Conservation (phyloP, 1,140 invertebrate genomes). For the Magallana ariakensis region DNA sequence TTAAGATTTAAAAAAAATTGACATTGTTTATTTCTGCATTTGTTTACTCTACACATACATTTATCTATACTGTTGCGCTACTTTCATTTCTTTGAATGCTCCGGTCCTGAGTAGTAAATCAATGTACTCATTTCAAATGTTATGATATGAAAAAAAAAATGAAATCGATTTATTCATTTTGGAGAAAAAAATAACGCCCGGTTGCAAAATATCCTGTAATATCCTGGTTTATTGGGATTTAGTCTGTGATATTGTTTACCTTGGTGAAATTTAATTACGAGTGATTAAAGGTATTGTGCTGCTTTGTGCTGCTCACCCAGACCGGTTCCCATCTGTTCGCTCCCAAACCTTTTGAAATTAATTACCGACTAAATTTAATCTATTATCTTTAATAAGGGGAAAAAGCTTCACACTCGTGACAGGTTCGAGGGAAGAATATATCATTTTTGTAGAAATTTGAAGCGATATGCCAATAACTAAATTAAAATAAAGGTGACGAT, state of each 20-base stretch:
- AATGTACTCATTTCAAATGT: too few species aligned
- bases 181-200: too few species aligned
- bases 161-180: too few species aligned
- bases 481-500: constrained; percentile 1
- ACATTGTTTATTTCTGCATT: too few species aligned
- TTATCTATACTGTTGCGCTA: too few species aligned
- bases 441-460: constrained; percentile 25
- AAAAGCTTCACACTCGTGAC: constrained; percentile 25
- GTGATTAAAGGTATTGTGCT: constrained; percentile 11
- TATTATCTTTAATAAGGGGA: constrained; percentile 17
- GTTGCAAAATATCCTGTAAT: constrained; percentile 17
- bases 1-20: too few species aligned
- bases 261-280: constrained; percentile 33
- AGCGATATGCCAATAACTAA: constrained; percentile 23
- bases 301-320: neutral
- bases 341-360: constrained; percentile 10
- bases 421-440: neutral
- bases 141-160: too few species aligned
- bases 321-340: neutral
- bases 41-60: too few species aligned
- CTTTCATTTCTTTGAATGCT: too few species aligned
- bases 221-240: neutral
- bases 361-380: constrained; percentile 1
- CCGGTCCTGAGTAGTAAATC: too few species aligned
- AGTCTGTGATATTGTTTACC: neutral